phyloP scores from a whole-genome alignment of 2,113 vertebrate genomes.

The Phaethon lepturus region DNA sequence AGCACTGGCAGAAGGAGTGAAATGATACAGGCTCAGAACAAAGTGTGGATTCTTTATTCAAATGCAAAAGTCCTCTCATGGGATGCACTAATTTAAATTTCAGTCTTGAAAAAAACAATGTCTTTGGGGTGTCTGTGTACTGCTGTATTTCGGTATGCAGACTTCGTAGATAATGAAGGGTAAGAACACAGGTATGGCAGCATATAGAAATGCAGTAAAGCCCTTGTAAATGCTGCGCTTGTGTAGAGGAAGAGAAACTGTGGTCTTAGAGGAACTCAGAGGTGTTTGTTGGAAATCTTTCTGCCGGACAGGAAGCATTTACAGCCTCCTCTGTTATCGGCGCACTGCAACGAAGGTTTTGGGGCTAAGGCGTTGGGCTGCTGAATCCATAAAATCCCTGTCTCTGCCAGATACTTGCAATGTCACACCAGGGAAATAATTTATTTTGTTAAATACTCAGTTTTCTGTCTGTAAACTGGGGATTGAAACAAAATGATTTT shows the following conservation, averaged over 20 bases:
- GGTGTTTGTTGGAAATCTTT: background rate
- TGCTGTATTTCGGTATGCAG: background rate
- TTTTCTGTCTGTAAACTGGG: background rate
- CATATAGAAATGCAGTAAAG: background rate
- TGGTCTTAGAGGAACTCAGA: background rate
- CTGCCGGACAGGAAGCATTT: background rate
- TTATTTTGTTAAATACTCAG: background rate
- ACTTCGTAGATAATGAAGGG: background rate
- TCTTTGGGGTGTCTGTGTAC: background rate
- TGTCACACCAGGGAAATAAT: background rate
- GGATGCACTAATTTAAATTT: conserved; percentile 34
- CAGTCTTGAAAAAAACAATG: background rate
- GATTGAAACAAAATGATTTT: background rate
- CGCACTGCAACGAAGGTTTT: background rate
- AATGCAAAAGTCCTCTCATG: background rate
- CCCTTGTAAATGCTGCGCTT: background rate
- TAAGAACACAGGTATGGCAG: background rate
- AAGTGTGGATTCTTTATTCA: conserved; percentile 48
- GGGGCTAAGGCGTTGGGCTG: background rate
- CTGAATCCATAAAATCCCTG: background rate
- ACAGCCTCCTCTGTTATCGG: background rate
- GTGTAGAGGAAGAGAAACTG: background rate
- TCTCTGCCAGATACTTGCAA: background rate
- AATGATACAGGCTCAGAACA: background rate
- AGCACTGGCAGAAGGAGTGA: conserved; percentile 1